Percentiles rank a stretch among this genome's conserved stretches.
Conservation (phyloP, 2,797 vertebrate species). For the Falco cherrug region DNA sequence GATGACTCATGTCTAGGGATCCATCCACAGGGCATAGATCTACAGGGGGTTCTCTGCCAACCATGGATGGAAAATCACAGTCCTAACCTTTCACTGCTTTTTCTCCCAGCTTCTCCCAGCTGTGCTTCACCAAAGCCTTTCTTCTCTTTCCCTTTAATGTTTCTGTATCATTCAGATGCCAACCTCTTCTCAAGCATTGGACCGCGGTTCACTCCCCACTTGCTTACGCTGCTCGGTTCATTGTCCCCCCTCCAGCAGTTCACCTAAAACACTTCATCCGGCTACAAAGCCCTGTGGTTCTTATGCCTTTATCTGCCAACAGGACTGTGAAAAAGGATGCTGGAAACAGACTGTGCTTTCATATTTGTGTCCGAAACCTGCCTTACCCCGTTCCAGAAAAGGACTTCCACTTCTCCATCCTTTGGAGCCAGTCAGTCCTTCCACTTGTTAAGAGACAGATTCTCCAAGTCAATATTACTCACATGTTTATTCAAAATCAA, state of each 20-base stretch:
- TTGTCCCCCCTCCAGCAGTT: background rate
- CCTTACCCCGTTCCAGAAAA: background rate
- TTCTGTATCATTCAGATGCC: background rate
- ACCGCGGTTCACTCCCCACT: background rate
- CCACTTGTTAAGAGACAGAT: background rate
- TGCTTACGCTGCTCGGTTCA: background rate
- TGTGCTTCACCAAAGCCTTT: background rate
- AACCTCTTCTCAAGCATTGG: background rate
- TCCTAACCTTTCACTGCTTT: background rate
- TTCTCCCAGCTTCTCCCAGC: background rate
- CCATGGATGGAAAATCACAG: background rate
- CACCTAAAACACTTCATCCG: background rate
- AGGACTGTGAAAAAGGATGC: background rate
- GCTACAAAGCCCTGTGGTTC: background rate
- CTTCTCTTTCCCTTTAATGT: background rate
- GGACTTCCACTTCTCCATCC: background rate
- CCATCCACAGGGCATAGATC: background rate
- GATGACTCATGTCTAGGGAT: background rate
- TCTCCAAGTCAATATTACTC: constrained; percentile 35
- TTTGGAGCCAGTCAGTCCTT: background rate
- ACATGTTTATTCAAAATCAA: constrained; percentile 47
- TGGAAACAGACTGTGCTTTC: background rate
- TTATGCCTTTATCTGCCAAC: background rate
- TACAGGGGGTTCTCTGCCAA: background rate
- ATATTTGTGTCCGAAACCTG: background rate